These are phyloP conservation scores for Oegoconia quadripuncta DNA, from an alignment of 2,888 invertebrate genomes.

Conservation along the genomic window DNA sequence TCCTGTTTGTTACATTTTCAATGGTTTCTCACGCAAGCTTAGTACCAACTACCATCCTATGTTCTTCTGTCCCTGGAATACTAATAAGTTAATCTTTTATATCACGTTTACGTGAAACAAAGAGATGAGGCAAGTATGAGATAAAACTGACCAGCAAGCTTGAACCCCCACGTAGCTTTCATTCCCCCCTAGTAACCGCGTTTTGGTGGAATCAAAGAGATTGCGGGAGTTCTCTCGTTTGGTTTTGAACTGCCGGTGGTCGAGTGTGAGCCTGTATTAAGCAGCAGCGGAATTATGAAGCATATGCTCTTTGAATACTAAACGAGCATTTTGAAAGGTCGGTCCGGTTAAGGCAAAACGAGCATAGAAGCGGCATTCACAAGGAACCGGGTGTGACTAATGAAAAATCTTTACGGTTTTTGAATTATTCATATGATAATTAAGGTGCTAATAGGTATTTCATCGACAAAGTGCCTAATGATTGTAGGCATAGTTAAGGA, in stretches of 20 bases:
- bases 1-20: slow-evolving; percentile 26
- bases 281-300: slow-evolving; percentile 72
- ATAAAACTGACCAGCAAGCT: slow-evolving; percentile 46
- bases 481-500: too few relatives aligned
- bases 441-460: slow-evolving; percentile 24
- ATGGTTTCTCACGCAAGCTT: slow-evolving; percentile 49
- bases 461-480: slow-evolving; percentile 5
- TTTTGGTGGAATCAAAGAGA: slow-evolving; percentile 21
- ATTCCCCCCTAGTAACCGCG: slow-evolving; percentile 18
- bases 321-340: slow-evolving; percentile 56
- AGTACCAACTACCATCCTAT: slow-evolving; percentile 42
- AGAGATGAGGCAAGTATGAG: slow-evolving; percentile 68
- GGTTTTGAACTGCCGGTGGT: slow-evolving; percentile 45
- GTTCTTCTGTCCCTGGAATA: slow-evolving; percentile 58
- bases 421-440: slow-evolving; percentile 55
- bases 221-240: slow-evolving; percentile 36
- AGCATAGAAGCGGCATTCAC: slow-evolving; percentile 39
- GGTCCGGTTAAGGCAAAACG: slow-evolving; percentile 35
- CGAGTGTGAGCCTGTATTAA: slow-evolving; percentile 69
- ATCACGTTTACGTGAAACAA: slow-evolving; percentile 75
- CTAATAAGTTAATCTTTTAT: slow-evolving; percentile 78
- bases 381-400: slow-evolving; percentile 45
- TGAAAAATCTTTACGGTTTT: slow-evolving; percentile 35
- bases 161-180: slow-evolving; percentile 37
- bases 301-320: slow-evolving; percentile 72